Percentiles rank a stretch among this genome's conserved stretches.
Conservation (phyloP, 2,113 vertebrate species). For the Microcebus tavaratra region DNA sequence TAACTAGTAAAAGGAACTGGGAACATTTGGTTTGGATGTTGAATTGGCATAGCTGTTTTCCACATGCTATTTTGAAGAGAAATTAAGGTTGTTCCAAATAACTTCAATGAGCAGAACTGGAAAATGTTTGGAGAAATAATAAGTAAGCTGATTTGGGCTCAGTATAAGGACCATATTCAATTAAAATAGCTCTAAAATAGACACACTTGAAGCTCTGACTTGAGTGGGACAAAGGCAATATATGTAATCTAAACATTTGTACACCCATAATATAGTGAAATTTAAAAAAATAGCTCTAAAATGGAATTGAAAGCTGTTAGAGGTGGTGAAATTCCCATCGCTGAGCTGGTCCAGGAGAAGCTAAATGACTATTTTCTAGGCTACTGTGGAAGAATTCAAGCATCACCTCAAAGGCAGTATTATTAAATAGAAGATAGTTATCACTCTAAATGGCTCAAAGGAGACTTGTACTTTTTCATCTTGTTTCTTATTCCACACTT, state of each 20-base stretch:
- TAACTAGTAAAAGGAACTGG: background rate
- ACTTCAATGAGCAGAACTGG: background rate
- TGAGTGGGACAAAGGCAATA: too few species aligned
- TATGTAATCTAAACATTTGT: too few species aligned
- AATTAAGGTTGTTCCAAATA: background rate
- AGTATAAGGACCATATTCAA: background rate
- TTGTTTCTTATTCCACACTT: background rate
- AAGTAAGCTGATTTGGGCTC: conserved; percentile 14
- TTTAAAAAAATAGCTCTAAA: background rate
- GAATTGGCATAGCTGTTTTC: background rate
- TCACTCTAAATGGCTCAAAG: background rate
- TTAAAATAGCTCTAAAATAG: conserved; percentile 39
- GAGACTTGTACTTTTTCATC: background rate
- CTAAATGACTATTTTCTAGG: background rate
- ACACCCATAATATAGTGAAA: too few species aligned
- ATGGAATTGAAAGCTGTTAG: background rate
- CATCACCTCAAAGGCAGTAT: background rate
- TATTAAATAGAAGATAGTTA: background rate
- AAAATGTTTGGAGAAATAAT: conserved; percentile 21
- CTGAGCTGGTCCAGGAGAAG: background rate
- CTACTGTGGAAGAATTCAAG: background rate
- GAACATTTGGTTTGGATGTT: background rate
- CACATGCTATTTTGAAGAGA: background rate
- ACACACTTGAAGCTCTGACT: background rate
- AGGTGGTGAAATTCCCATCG: background rate